A percentile compares a stretch with the other conserved stretches of the same genome.
These are phyloP conservation scores for Hippocampus zosterae DNA, from an alignment of 2,113 vertebrate species.

Conservation along the genomic window DNA sequence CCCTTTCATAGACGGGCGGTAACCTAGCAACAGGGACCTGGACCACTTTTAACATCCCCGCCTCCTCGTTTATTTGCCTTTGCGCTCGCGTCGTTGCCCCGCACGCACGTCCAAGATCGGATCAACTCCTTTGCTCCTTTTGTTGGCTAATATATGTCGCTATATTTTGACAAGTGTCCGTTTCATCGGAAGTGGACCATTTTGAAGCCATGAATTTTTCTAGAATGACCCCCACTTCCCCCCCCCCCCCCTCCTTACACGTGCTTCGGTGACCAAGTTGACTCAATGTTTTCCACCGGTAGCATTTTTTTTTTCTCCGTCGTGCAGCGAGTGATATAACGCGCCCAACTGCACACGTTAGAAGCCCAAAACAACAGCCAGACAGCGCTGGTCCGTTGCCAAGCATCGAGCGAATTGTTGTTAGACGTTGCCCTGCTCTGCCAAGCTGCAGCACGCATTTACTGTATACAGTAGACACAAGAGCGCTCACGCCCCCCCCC, in stretches of 20 bases:
- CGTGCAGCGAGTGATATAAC: not conserved
- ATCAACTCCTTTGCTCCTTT: not conserved
- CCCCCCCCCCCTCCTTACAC: no score
- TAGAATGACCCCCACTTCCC: not conserved
- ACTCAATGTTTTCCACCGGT: not conserved
- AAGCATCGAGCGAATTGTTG: slow-evolving; percentile 14
- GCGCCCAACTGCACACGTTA: not conserved
- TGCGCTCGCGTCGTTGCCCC: slow-evolving; percentile 2
- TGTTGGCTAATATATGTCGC: not conserved
- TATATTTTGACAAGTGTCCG: not conserved
- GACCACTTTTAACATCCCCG: slow-evolving; percentile 42
- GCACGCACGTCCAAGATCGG: not conserved
- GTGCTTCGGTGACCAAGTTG: not conserved
- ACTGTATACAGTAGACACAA: not conserved
- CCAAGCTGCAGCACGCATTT: not conserved
- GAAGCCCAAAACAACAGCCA: not conserved
- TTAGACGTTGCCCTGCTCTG: slow-evolving; percentile 5
- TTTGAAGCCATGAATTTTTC: not conserved
- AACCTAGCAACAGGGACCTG: slow-evolving; percentile 67
- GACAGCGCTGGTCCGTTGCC: slow-evolving; percentile 28
- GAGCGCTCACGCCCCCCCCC: not conserved
- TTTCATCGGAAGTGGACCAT: not conserved
- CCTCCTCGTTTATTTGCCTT: slow-evolving; percentile 31
- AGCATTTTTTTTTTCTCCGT: not conserved
- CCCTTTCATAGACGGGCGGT: slow-evolving; percentile 49